Conservation (phyloP, 2,113 vertebrate species). For the Spea bombifrons region DNA sequence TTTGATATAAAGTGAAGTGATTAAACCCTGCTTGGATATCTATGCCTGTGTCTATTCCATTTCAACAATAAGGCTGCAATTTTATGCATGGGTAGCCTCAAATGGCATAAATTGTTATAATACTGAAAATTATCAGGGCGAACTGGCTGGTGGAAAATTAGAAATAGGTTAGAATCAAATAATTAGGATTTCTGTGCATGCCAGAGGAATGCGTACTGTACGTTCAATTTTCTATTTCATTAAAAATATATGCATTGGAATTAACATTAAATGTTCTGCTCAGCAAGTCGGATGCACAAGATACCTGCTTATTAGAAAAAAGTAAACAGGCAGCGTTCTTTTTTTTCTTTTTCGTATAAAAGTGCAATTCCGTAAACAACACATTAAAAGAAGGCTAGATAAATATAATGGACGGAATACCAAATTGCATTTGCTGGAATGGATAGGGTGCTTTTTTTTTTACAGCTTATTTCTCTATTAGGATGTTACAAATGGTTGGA, state of each 20-base stretch:
- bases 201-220: constrained; percentile 26
- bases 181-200: constrained; percentile 76
- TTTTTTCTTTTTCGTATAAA: neutral
- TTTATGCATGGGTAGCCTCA: constrained; percentile 83
- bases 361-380: constrained; percentile 23
- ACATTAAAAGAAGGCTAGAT: neutral
- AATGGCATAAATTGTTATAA: constrained; percentile 83
- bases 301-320: constrained; percentile 32
- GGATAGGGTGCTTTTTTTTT: too few species aligned
- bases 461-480: too few species aligned
- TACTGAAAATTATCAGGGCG: constrained; percentile 74
- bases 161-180: constrained; percentile 73
- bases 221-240: constrained; percentile 31
- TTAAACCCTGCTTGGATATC: constrained; percentile 80
- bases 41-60: constrained; percentile 71
- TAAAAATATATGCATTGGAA: constrained; percentile 31
- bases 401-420: neutral
- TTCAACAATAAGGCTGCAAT: constrained; percentile 79
- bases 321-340: constrained; percentile 16
- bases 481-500: too few species aligned
- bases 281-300: neutral
- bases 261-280: constrained; percentile 41
- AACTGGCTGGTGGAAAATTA: constrained; percentile 77
- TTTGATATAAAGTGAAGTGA: constrained; percentile 80
- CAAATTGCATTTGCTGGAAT: too few species aligned